Evolutionary conservation across 2,888 invertebrate genomes (phyloP).

Genomic region (Nomada goodeniana): DNA sequence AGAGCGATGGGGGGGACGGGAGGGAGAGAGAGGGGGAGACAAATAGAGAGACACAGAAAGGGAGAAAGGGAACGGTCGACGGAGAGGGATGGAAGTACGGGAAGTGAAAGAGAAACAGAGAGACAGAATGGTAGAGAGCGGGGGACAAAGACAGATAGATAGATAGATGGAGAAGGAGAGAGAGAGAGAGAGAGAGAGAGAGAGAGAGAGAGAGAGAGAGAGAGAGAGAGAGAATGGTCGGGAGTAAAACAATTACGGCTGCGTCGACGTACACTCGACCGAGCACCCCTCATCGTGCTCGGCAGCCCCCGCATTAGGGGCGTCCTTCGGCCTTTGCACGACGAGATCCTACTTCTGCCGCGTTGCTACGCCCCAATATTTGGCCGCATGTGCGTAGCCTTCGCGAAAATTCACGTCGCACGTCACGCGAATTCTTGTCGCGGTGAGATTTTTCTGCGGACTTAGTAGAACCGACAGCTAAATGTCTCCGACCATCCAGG

Average conservation of each 20-base stretch:
- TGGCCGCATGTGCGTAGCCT: conserved; percentile 16
- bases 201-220: neutral
- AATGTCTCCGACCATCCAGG: too few relatives aligned
- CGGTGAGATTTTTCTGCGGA: too few relatives aligned
- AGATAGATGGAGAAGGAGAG: neutral
- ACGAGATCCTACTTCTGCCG: conserved; percentile 60
- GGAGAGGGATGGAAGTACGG: neutral
- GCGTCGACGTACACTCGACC: conserved; percentile 81
- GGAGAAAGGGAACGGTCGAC: conserved; percentile 46
- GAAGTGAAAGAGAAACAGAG: neutral
- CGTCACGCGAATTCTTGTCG: too few relatives aligned
- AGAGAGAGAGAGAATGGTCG: conserved; percentile 47
- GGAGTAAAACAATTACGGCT: conserved; percentile 83
- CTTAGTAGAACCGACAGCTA: too few relatives aligned
- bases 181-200: neutral
- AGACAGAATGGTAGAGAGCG: neutral
- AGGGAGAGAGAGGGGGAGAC: conserved; percentile 24
- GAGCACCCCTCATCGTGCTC: conserved; percentile 78
- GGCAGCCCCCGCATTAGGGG: conserved; percentile 65
- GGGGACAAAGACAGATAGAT: too few relatives aligned
- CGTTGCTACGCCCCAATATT: conserved; percentile 55
- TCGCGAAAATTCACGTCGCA: conserved; percentile 16
- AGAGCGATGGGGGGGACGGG: conserved; percentile 34
- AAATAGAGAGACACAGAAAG: neutral
- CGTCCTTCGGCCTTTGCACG: conserved; percentile 70